Evolutionary conservation across 2,797 vertebrate genomes (phyloP), one percentile per base, ranked within the genome.

Genomic region (Phalanger gymnotis): DNA sequence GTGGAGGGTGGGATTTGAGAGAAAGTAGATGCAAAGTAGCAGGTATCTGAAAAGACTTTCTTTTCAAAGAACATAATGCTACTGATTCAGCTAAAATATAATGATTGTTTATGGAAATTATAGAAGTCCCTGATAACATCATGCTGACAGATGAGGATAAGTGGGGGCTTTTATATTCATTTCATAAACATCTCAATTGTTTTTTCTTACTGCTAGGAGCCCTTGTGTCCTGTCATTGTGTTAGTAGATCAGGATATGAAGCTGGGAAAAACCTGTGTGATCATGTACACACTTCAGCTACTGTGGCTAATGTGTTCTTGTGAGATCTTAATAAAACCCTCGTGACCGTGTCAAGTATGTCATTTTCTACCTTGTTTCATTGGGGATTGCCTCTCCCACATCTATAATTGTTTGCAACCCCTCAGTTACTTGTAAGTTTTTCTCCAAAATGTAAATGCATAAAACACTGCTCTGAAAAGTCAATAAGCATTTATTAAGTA

Each of bases 51-150:
- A 87, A 87, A 87, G 73, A 91, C 56, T 95, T 3, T 94, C 93
- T 96, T 92, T 92, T 96, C 94, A 94, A 92, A 92, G 61, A 94
- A 92, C 47, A 51, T 96, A 66, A 94, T 94, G 94, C 51, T 95
- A 91, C 97, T 96, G 97, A 95, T 90, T 96, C 96, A 97, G 94
- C 97, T 96, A 95, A 98, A 97, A 95, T 96, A 30, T 96, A 96
- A 97, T 97, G 93, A 94, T 91, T 97, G 97, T 98, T 98, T 98
- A 97, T 93, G 95, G 94, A 95, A 96, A 95, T 97, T 94, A 96
- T 53, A 95, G 96, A 97, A 96, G 94, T 93, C 96, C 94, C 92
- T 30, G 94, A 96, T 98, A 97, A 97, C 92, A 96, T 96, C 97
- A 81, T 93, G 95, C 55, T 97, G 97, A 97, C 96, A 95, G 97